Percentiles rank a stretch among this genome's conserved stretches.
These are phyloP conservation scores for Ardeotis arabs DNA, from an alignment of 2,113 vertebrate genomes.

Conservation along the genomic window DNA sequence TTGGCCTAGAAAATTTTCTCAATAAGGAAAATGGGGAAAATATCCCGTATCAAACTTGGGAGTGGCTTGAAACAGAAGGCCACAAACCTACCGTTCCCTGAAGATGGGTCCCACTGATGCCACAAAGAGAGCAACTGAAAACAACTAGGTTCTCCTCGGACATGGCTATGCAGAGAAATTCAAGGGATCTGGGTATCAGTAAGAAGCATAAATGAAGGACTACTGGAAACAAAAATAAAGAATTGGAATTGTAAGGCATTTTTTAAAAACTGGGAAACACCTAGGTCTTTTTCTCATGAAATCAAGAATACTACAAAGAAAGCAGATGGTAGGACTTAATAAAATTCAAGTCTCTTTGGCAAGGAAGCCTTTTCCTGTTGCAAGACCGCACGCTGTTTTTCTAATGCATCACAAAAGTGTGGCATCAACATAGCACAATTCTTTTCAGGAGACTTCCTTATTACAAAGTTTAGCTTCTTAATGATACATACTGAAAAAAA, in stretches of 20 bases:
- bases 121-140: background rate
- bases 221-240: background rate
- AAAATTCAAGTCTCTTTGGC: conserved; percentile 42
- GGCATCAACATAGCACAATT: background rate
- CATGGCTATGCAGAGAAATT: background rate
- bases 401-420: background rate
- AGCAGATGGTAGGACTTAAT: conserved; percentile 44
- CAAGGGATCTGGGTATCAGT: background rate
- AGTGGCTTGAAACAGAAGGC: background rate
- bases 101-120: background rate
- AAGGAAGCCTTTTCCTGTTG: background rate
- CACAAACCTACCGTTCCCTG: background rate
- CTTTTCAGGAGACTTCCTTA: background rate
- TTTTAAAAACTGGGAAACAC: background rate
- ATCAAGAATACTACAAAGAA: conserved; percentile 5
- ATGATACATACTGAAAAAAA: background rate
- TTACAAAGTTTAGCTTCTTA: background rate
- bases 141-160: background rate
- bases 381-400: background rate
- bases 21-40: background rate
- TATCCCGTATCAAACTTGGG: background rate
- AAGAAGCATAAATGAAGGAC: background rate
- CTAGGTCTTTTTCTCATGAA: background rate
- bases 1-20: background rate
- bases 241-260: background rate